Conservation (phyloP, 92 coral and sea anemone species). For the Heliopora coerulea region DNA sequence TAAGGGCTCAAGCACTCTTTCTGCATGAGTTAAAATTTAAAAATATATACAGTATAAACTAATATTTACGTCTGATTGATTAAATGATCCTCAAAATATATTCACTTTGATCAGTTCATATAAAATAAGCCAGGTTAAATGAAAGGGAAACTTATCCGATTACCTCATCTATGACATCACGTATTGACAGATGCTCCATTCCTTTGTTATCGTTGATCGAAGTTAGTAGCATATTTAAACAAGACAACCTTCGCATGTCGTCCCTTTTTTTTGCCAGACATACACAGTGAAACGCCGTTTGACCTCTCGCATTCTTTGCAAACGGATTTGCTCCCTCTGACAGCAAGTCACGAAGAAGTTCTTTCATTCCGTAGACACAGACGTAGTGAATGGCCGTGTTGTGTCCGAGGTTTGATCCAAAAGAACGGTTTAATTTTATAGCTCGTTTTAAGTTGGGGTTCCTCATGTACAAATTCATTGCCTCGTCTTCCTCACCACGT, state of each 20-base stretch:
- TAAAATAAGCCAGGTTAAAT: no score
- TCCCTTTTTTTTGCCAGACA: conserved; percentile 58
- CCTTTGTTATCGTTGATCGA: conserved; percentile 51
- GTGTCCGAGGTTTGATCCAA: conserved; percentile 75
- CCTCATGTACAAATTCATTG: conserved; percentile 84
- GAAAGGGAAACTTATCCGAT: no score
- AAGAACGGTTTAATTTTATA: conserved; percentile 80
- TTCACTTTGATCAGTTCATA: no score
- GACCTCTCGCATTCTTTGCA: conserved; percentile 58
- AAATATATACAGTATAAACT: no score
- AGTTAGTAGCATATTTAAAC: conserved; percentile 62
- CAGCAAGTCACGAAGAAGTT: conserved; percentile 77
- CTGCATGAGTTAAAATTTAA: no score
- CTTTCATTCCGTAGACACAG: conserved; percentile 77
- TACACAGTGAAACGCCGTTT: conserved; percentile 78
- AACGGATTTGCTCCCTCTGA: conserved; percentile 83
- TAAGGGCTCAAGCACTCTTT: no score
- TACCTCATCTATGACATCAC: conserved; percentile 22
- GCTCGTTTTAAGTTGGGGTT: conserved; percentile 86
- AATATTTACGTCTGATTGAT: no score
- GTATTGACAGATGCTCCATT: conserved; percentile 2
- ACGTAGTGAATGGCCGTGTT: conserved; percentile 87
- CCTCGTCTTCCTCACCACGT: conserved; percentile 94
- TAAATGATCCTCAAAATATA: no score
- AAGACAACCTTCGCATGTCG: conserved; percentile 73